phyloP scores from a whole-genome alignment of 1,140 invertebrate genomes.

The Lepidurus apus region DNA sequence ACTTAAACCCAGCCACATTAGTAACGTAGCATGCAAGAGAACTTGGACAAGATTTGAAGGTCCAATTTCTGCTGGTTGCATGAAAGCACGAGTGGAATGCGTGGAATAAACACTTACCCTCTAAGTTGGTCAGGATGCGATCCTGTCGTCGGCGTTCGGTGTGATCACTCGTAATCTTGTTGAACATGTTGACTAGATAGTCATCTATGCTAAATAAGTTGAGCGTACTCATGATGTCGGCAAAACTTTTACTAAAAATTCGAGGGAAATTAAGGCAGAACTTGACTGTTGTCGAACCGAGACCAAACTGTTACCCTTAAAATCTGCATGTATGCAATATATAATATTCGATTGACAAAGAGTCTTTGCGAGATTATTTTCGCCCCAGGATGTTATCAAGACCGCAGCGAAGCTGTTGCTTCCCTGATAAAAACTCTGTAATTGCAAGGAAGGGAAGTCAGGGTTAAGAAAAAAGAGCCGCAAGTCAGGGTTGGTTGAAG shows the following conservation, averaged over 20 bases:
- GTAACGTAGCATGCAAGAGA: too few species aligned
- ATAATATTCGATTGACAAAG: not conserved
- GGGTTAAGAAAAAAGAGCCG: not conserved
- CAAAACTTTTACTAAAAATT: not conserved
- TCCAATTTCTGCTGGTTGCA: too few species aligned
- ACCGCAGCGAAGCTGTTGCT: not conserved
- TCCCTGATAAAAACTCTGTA: not conserved
- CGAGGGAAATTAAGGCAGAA: not conserved
- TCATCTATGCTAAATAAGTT: constrained; percentile 20
- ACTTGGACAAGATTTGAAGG: too few species aligned
- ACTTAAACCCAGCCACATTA: too few species aligned
- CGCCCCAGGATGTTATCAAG: not conserved
- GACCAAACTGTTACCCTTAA: not conserved
- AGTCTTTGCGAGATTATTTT: not conserved
- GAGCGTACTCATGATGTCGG: not conserved
- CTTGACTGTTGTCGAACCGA: not conserved
- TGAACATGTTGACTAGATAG: not conserved
- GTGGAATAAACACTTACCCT: not conserved
- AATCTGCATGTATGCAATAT: too few species aligned
- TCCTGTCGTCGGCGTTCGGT: constrained; percentile 9
- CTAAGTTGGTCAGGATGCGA: not conserved
- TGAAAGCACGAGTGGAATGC: not conserved
- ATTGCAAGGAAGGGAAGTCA: not conserved
- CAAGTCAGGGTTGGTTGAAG: not conserved
- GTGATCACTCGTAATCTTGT: constrained; percentile 13